Evolutionary conservation across 2,797 vertebrate species (phyloP), one percentile per base, ranked within the genome.

Genomic region (Neopelma chrysocephalum): DNA sequence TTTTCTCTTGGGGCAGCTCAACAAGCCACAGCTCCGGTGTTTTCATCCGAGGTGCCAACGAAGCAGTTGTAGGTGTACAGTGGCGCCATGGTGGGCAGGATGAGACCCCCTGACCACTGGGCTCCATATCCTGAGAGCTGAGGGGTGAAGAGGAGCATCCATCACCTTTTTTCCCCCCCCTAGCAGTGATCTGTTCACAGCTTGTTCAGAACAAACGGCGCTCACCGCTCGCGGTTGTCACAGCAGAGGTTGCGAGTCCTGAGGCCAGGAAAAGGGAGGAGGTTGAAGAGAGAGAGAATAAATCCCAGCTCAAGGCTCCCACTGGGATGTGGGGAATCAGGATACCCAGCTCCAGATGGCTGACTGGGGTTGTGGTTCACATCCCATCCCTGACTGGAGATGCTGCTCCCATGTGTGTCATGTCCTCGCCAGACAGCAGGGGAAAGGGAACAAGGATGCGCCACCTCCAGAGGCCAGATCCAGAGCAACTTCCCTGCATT

Each of bases 171-270:
- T 6, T 43, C 45, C 51, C 38, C 18, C 26, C 20, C 1, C 0
- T 1, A 26, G 27, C 51, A 43, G 27, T 0, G 3, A 14, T 40
- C 6, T 12, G 16, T 6, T 53, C 54, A 12, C 34, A 17, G 31
- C 31, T 15, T 6, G 53, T 16, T 29, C 1, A 3, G 43, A 66
- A 40, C 34, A 23, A 34, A 27, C 31, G 32, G 53, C 0, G 0
- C 57, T 71, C 15, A 0, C 26, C 40, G 43, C 53, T 75, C 0
- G 0, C 1, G 7, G n/a, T 0, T 60, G 42, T 23, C 20, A 22
- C 23, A 25, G 70, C 15, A 11, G 29, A 76, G 42, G 4, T 36
- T 50, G 43, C 1, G 12, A 62, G 43, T 32, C 13, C 23, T 20
- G 42, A 45, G 66, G 62, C 3, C 32, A 36, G 57, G 15, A 65